Evolutionary conservation across 1,140 invertebrate species (phyloP), one percentile per base, ranked within the genome.

Genomic region (Bombus vancouverensis): DNA sequence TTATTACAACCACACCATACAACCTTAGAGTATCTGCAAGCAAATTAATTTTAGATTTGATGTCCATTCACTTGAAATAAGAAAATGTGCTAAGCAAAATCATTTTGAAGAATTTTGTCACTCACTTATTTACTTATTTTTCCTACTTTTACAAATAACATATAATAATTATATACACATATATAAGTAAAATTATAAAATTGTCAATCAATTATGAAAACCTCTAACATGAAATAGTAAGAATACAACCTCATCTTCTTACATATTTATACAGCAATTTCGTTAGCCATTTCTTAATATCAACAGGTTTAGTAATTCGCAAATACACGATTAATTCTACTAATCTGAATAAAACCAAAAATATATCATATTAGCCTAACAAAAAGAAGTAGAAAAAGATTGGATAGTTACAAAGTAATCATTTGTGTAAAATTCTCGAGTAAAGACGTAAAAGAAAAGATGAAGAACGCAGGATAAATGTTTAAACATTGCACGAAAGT

Each of bases 401-500:
- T n/a, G 12, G 32, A 44, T 53, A 79, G 3, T 34, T 42, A 13
- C 12, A 57, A 39, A 9, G 15, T 57, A 37, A 39, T 44, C 12
- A 10, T 76, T 76, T 12, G 9, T 22, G 9, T 15, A 47, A 15
- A 42, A 53, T 47, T 28, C 13, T 5, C 1, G 2, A 3, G 22
- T 4, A 25, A 39, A 32, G 32, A 2, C 18, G 0, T 3, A 10
- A 57, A 18, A 15, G 32, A 39, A 72, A 15, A 18, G 22, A 53
- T 3, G n/a, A 47, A 47, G 44, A 65, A 22, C 34, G 5, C 25
- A 13, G 12, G 0, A 59, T 59, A 32, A 81, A 73, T 32, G 3
- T 85, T 72, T 47, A 66, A 85, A 86, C 9, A 70, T 74, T 34
- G 4, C 3, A 22, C 32, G 6, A 71, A 79, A 70, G 39, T 84